Percentiles rank a stretch among this genome's conserved stretches.
phyloP scores from a whole-genome alignment of 2,797 vertebrate genomes.

The Manis crassicaudata region DNA sequence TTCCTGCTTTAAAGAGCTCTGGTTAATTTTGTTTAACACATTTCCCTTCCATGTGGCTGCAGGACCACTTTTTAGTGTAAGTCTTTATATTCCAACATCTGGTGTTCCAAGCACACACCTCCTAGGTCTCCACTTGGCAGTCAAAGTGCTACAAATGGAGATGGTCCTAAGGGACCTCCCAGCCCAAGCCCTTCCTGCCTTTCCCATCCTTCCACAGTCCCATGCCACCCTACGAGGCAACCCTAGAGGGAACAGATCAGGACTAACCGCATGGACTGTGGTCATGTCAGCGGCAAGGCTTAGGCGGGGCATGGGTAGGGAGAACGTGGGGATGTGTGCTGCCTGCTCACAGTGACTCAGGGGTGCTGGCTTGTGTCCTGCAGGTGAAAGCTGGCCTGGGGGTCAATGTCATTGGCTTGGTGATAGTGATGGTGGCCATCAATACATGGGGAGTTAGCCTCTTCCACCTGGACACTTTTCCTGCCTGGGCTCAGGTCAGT shows the following conservation, averaged over 20 bases:
- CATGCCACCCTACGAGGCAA: too few relatives aligned
- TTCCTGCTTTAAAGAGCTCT: neutral
- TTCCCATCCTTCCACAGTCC: neutral
- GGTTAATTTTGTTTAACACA: neutral
- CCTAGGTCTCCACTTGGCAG: neutral
- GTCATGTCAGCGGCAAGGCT: too few relatives aligned
- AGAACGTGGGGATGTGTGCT: neutral
- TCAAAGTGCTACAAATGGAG: neutral
- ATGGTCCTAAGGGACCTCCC: neutral
- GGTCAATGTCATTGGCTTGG: constrained; percentile 96
- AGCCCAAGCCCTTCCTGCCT: neutral
- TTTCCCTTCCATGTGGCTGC: neutral
- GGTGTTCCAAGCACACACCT: neutral
- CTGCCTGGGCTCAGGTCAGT: constrained; percentile 90
- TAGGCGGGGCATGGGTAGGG: neutral
- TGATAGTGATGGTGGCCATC: constrained; percentile 96
- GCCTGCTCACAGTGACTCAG: neutral
- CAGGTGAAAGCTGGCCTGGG: constrained; percentile 98
- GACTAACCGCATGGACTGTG: neutral
- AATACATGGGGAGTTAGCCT: constrained; percentile 96
- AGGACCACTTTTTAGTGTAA: neutral
- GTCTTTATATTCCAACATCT: neutral
- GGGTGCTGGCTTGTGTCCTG: constrained; percentile 61
- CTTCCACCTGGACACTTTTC: constrained; percentile 94
- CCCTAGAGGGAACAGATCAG: neutral